Conservation (phyloP, 23 tunicate species). For the Botrylloides violaceus region DNA sequence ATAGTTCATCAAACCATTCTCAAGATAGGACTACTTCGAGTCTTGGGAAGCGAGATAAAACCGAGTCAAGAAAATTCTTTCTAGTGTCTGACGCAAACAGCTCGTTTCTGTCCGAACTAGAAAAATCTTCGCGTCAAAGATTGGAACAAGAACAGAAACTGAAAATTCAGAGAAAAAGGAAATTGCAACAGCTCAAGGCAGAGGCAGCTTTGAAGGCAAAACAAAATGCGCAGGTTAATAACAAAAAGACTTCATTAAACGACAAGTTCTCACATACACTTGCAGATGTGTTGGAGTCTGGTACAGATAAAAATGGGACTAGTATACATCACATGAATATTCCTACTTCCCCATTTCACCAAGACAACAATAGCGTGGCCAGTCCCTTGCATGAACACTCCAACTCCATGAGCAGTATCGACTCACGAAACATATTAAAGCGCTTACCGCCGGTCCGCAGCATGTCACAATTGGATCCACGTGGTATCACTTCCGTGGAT, state of each 20-base stretch:
- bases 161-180: conserved; percentile 21
- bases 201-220: neutral
- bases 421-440: too few species aligned
- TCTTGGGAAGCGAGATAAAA: neutral
- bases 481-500: too few species aligned
- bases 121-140: conserved; percentile 41
- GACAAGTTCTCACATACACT: neutral
- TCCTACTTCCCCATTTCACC: neutral
- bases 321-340: too few species aligned
- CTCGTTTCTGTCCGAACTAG: conserved; percentile 41
- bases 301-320: neutral
- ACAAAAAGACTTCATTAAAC: neutral
- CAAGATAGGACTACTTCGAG: neutral
- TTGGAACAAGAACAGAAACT: conserved; percentile 8
- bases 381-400: neutral
- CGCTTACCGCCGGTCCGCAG: neutral
- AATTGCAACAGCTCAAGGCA: conserved; percentile 25
- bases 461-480: neutral
- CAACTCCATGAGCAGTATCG: neutral
- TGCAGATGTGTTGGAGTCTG: neutral
- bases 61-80: conserved; percentile 39
- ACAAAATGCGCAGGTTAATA: neutral
- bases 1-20: neutral
- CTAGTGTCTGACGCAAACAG: conserved; percentile 33
- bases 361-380: neutral